These are phyloP conservation scores for Sebastes variabilis DNA, from an alignment of 2,797 vertebrate species.

Conservation along the genomic window DNA sequence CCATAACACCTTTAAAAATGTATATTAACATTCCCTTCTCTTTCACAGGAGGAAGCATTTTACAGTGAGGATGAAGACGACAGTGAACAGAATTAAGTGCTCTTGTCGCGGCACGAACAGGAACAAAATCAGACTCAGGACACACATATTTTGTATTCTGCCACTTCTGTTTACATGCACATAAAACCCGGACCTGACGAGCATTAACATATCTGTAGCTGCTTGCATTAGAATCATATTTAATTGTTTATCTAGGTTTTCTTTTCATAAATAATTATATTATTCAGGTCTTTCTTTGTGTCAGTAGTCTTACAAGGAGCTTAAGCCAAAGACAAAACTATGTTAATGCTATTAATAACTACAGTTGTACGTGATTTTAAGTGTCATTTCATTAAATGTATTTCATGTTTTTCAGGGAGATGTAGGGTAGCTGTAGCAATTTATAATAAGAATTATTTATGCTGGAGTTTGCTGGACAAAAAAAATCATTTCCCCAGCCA, in stretches of 20 bases:
- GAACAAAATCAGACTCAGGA: background rate
- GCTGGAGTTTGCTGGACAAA: background rate
- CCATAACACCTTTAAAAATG: background rate
- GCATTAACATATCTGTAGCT: background rate
- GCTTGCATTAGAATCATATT: background rate
- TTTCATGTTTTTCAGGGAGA: background rate
- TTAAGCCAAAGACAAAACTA: background rate
- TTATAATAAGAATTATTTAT: background rate
- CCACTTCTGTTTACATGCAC: background rate
- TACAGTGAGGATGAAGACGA: constrained; percentile 71
- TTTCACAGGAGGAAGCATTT: constrained; percentile 79
- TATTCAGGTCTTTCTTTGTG: background rate
- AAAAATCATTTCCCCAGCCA: background rate
- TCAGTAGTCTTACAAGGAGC: background rate
- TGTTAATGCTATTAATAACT: rapidly evolving
- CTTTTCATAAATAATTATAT: background rate
- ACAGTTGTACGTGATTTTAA: background rate
- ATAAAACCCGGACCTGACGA: background rate
- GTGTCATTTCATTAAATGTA: background rate
- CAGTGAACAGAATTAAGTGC: constrained; percentile 36
- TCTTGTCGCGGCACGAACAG: too few relatives aligned
- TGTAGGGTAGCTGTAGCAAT: rapidly evolving
- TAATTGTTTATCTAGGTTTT: background rate
- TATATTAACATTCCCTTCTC: background rate
- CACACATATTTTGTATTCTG: background rate